These are phyloP conservation scores for Megalonaias nervosa DNA, from an alignment of 1,140 invertebrate species.

Conservation along the genomic window DNA sequence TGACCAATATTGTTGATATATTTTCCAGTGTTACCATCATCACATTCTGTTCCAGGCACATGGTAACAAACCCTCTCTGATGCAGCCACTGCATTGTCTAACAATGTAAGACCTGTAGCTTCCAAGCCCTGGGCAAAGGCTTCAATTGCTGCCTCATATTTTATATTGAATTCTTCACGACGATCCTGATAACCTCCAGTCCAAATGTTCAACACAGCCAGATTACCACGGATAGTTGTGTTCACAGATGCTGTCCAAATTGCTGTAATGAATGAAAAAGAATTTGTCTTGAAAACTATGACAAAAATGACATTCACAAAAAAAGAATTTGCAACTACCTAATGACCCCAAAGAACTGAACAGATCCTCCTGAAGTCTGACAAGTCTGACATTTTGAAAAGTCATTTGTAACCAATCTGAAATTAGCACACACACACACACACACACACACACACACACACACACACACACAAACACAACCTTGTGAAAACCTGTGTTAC, in stretches of 20 bases:
- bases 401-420: too few relatives aligned
- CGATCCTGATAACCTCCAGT: slow-evolving; percentile 49
- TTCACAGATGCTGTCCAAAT: slow-evolving; percentile 41
- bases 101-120: slow-evolving; percentile 41
- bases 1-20: slow-evolving; percentile 50
- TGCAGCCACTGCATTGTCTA: slow-evolving; percentile 57
- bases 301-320: not conserved
- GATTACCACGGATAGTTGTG: slow-evolving; percentile 50
- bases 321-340: not conserved
- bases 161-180: slow-evolving; percentile 40
- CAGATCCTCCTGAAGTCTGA: not conserved
- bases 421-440: too few relatives aligned
- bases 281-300: too few relatives aligned
- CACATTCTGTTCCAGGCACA: slow-evolving; percentile 45
- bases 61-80: slow-evolving; percentile 55
- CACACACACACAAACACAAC: too few relatives aligned
- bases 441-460: too few relatives aligned
- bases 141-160: slow-evolving; percentile 53
- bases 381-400: not conserved
- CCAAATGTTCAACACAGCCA: slow-evolving; percentile 49
- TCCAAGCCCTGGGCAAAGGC: slow-evolving; percentile 21
- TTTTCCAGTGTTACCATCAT: slow-evolving; percentile 16
- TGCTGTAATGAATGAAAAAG: slow-evolving; percentile 31
- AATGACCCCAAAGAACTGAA: not conserved
- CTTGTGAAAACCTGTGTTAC: not conserved